These are phyloP conservation scores for Cephus pygmeus DNA, from an alignment of 2,888 invertebrate genomes.

Conservation along the genomic window DNA sequence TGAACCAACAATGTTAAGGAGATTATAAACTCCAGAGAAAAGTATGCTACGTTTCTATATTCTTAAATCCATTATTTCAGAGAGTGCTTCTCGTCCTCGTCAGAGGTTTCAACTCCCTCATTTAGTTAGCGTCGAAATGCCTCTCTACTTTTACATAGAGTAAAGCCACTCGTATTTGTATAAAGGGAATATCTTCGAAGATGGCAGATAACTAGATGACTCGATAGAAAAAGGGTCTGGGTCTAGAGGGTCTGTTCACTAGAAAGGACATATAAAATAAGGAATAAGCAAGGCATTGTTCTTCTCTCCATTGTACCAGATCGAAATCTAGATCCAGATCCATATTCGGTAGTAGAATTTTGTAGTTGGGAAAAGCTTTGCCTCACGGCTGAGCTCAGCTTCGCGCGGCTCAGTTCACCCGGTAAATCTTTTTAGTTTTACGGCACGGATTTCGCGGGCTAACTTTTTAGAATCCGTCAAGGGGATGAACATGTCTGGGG, in stretches of 20 bases:
- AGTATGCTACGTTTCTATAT: background rate
- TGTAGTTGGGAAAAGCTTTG: background rate
- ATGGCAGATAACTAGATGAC: background rate
- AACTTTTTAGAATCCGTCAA: conserved; percentile 15
- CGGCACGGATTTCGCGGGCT: conserved; percentile 10
- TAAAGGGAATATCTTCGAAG: background rate
- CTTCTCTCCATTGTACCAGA: background rate
- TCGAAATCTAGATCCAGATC: conserved; percentile 3
- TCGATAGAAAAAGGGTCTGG: background rate
- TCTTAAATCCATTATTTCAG: background rate
- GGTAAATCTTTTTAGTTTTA: conserved; percentile 14
- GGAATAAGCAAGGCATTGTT: background rate
- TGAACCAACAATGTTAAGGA: background rate
- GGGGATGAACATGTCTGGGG: background rate
- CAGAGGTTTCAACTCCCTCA: background rate
- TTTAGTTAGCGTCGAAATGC: background rate
- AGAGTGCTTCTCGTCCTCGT: background rate
- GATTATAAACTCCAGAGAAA: background rate
- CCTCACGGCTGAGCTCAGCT: conserved; percentile 1
- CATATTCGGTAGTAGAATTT: background rate
- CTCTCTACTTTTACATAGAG: background rate
- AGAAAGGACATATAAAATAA: background rate
- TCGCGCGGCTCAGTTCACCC: background rate
- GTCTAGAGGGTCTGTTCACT: background rate
- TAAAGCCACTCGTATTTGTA: background rate